Evolutionary conservation across 1,140 invertebrate species (phyloP), one percentile per base, ranked within the genome.

Genomic region (Ostrea denselamellosa): DNA sequence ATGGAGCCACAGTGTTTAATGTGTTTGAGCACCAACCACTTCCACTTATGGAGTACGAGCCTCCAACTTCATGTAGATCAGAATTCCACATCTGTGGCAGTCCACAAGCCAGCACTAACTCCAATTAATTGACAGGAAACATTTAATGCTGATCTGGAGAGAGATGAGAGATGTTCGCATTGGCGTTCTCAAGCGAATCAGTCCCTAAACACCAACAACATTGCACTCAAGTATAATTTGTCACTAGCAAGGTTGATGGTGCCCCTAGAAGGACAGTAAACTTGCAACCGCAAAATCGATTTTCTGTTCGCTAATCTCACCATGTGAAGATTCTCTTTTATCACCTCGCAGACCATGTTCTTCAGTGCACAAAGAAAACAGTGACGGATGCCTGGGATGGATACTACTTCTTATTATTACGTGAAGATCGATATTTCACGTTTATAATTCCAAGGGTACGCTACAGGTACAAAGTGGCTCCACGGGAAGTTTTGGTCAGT

Each of bases 401-500:
- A 34, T 5, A 44, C 34, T 86, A 88, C 86, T 88, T 85, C n/a
- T 83, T 92, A 8, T 85, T 90, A 8, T 56, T 92, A 0, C 54
- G 85, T 14, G 86, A 88, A 25, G 68, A 92, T 68, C 71, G 86
- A 8, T 87, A 90, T 22, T 68, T 90, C 28, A 90, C 89, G 0
- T 90, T 90, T 56, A 90, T 88, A 53, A 91, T 86, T 2, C 91
- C 90, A 28, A 92, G 90, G 92, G 92, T 90, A 3, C 52, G 91
- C 0, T 91, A 91, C 62, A 83, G 91, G 54, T 91, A 90, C 89
- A 87, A 89, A 22, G 90, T 86, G 58, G 85, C 91, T 14, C 92
- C 91, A 22, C 93, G 93, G 54, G 93, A 90, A 53, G 93, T 90
- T 83, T 86, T 90, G 44, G 85, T 88, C 0, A 85, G 85, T 28